phyloP scores from a whole-genome alignment of 2,113 vertebrate species.

The Tauraco erythrolophus region DNA sequence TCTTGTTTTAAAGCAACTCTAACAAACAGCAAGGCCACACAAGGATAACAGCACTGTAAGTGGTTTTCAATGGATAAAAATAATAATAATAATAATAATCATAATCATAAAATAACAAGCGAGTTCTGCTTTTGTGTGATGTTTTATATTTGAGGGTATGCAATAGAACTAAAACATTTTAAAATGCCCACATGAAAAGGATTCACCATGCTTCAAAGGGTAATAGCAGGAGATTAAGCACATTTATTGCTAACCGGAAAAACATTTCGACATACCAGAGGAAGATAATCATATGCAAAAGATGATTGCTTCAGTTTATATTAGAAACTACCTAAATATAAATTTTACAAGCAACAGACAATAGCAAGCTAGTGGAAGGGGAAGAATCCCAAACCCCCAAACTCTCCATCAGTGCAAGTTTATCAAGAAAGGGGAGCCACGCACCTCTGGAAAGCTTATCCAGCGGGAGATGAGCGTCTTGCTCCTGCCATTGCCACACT shows the following conservation, averaged over 20 bases:
- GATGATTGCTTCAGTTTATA: neutral
- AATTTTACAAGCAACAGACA: neutral
- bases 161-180: neutral
- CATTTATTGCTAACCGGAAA: constrained; percentile 3
- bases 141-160: neutral
- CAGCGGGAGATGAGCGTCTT: neutral
- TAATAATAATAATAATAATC: neutral
- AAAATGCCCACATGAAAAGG: neutral
- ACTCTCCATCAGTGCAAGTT: neutral
- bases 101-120: neutral
- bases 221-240: neutral
- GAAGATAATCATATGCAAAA: neutral
- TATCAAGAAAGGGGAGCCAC: neutral
- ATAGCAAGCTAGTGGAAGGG: neutral
- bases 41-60: neutral
- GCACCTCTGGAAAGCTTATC: neutral
- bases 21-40: neutral
- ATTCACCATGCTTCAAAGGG: neutral
- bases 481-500: neutral
- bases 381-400: neutral
- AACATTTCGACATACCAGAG: neutral
- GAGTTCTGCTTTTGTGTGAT: neutral
- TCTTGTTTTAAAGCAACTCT: constrained; percentile 14
- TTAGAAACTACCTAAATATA: neutral
- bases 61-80: neutral